These are phyloP conservation scores for Beris chalybata DNA, from an alignment of 2,888 invertebrate genomes.

Conservation along the genomic window DNA sequence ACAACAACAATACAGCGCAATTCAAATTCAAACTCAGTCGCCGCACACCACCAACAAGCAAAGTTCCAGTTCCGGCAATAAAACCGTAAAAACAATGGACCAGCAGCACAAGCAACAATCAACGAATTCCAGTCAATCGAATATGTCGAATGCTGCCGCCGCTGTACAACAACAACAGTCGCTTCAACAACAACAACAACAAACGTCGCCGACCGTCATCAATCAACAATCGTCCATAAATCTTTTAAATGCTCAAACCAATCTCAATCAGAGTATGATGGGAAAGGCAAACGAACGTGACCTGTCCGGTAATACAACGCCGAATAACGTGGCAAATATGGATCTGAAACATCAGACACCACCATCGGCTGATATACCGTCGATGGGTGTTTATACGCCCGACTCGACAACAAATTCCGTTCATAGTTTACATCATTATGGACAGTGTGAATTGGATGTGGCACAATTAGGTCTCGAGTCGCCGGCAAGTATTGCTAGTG, in stretches of 20 bases:
- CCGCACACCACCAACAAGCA: conserved; percentile 29
- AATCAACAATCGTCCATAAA: conserved; percentile 37
- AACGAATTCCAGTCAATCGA: conserved; percentile 23
- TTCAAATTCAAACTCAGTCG: conserved; percentile 16
- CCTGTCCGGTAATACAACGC: conserved; percentile 53
- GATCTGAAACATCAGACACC: conserved; percentile 54
- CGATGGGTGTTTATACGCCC: conserved; percentile 84
- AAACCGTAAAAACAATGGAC: conserved; percentile 35
- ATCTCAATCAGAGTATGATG: conserved; percentile 36
- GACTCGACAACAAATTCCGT: conserved; percentile 83
- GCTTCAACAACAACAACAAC: conserved; percentile 41
- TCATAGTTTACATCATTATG: conserved; percentile 75
- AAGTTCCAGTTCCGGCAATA: conserved; percentile 34
- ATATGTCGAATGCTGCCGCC: conserved; percentile 30
- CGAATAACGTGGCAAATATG: conserved; percentile 50
- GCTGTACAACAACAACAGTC: no score
- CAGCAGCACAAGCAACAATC: conserved; percentile 39
- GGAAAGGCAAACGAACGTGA: conserved; percentile 33
- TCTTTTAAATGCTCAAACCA: conserved; percentile 41
- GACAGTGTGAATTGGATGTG: conserved; percentile 81
- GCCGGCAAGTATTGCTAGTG: conserved; percentile 84
- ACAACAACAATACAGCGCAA: conserved; percentile 38
- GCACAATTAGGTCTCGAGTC: conserved; percentile 84
- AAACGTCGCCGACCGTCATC: conserved; percentile 36
- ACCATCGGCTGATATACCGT: conserved; percentile 66